phyloP scores from a whole-genome alignment of 2,888 invertebrate species.

The Lasius platythorax region DNA sequence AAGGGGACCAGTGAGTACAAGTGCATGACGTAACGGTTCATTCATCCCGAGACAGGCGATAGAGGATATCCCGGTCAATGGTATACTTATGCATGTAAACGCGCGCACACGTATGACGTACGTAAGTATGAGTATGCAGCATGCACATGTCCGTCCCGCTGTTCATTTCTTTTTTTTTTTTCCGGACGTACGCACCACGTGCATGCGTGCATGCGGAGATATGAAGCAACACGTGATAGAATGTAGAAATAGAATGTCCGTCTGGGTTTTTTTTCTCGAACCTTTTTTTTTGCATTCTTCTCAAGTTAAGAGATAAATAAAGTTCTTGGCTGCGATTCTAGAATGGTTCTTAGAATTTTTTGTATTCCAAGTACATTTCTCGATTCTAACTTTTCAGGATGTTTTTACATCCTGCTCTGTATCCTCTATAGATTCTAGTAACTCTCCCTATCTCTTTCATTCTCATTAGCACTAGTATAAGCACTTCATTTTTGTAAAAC shows the following conservation, averaged over 20 bases:
- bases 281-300: not conserved
- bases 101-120: conserved; percentile 38
- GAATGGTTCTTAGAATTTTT: not conserved
- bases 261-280: not conserved
- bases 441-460: not conserved
- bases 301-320: not conserved
- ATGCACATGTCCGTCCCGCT: conserved; percentile 45
- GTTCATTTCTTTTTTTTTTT: conserved; percentile 32
- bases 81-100: conserved; percentile 77
- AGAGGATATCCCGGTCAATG: conserved; percentile 85
- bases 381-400: not conserved
- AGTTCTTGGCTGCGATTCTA: not conserved
- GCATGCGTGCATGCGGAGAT: conserved; percentile 39
- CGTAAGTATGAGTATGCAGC: conserved; percentile 21
- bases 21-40: conserved; percentile 85
- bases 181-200: conserved; percentile 42
- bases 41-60: conserved; percentile 85
- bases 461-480: not conserved
- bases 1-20: conserved; percentile 82
- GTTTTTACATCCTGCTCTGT: not conserved
- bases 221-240: conserved; percentile 25
- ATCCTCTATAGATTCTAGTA: not conserved
- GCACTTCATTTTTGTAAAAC: not conserved
- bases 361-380: not conserved
- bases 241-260: not conserved